These are phyloP conservation scores for Ammodytes marinus DNA, from an alignment of 2,113 vertebrate genomes.

Conservation along the genomic window DNA sequence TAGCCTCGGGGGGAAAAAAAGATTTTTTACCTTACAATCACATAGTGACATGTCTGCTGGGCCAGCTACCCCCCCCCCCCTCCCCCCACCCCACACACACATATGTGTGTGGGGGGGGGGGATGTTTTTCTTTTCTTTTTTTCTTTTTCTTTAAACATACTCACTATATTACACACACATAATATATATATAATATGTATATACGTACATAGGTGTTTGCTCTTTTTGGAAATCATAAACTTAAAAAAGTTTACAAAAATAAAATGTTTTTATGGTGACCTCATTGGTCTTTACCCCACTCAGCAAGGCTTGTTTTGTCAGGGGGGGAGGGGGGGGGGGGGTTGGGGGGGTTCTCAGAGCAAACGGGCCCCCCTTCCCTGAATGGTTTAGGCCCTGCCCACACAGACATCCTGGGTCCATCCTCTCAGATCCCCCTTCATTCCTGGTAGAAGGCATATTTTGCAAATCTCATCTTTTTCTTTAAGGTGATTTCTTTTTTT, in stretches of 20 bases:
- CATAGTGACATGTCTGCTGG: conserved; percentile 50
- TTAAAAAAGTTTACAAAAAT: conserved; percentile 89
- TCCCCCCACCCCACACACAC: not conserved
- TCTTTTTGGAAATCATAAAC: conserved; percentile 85
- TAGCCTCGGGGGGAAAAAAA: conserved; percentile 18
- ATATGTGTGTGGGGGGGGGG: not conserved
- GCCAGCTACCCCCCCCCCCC: conserved; percentile 27
- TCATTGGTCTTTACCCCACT: conserved; percentile 69
- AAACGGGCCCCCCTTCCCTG: conserved; percentile 50
- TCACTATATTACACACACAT: conserved; percentile 67
- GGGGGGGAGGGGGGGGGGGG: conserved; percentile 15
- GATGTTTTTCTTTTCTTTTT: conserved; percentile 51
- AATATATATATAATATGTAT: conserved; percentile 79
- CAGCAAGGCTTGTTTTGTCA: conserved; percentile 76
- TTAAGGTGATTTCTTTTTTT: conserved; percentile 64
- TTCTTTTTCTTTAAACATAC: conserved; percentile 60
- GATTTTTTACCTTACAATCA: conserved; percentile 10
- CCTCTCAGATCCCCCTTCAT: conserved; percentile 44
- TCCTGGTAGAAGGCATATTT: conserved; percentile 73
- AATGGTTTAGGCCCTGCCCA: conserved; percentile 63
- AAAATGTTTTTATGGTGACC: conserved; percentile 85
- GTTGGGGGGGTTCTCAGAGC: conserved; percentile 33
- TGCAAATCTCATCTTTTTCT: conserved; percentile 68
- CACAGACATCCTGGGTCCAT: conserved; percentile 56
- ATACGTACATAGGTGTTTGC: conserved; percentile 79